Evolutionary conservation across 1,140 invertebrate species (phyloP), one percentile per base, ranked within the genome.

Genomic region (Pachypsylla venusta): DNA sequence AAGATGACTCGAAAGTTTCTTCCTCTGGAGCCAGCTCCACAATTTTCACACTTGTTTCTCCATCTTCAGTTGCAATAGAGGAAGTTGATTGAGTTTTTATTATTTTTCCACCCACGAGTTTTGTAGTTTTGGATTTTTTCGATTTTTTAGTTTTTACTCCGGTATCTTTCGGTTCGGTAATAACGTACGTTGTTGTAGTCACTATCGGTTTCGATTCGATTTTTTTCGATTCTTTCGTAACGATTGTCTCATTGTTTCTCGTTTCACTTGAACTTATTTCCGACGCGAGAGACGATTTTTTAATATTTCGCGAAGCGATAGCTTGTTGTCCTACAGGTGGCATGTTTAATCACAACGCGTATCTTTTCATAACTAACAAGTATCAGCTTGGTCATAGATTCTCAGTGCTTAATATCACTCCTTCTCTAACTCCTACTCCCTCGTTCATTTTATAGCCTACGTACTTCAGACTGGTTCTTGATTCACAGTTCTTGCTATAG

Each of bases 361-460:
- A 22, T 48, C 42, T 48, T 48, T 48, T 48, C 42, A 48, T 48
- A 48, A 48, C 42, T 48, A 48, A 48, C 42, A 48, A 48, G n/a
- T 48, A 7, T 22, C 30, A 12, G 42, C 42, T 4, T 22, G 42
- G 22, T 48, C 16, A 48, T 48, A 48, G 42, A 48, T 5, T 48
- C 42, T 10, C 42, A 48, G 42, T 48, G 22, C 16, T 22, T 22
- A 48, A 48, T 22, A 48, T 48, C 42, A 48, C 42, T 48, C 42
- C 42, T 48, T 48, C 42, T 48, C 30, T 22, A 48, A 48, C 42
- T 48, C 42, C 42, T 48, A 48, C 42, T 48, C 42, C n/a, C 16
- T 48, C 42, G 42, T 22, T 48, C n/a, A 22, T n/a, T 48, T n/a
- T n/a, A n/a, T 5, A 48, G 42, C 42, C 42, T 48, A 48, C 42